These are phyloP conservation scores for Lingula anatina DNA, from an alignment of 2,888 invertebrate genomes.

Conservation along the genomic window DNA sequence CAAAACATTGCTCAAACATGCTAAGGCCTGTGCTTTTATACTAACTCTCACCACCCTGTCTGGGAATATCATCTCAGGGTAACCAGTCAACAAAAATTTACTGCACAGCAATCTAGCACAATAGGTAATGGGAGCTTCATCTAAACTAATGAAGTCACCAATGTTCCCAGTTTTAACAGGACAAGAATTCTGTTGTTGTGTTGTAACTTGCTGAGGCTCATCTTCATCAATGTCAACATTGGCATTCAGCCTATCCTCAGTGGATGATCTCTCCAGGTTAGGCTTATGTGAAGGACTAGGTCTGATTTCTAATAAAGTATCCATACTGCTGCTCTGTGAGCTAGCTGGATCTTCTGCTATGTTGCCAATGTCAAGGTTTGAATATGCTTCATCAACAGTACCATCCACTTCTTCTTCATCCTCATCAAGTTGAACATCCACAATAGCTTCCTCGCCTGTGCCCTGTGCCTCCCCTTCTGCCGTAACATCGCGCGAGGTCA, in stretches of 20 bases:
- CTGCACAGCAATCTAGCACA: conserved; percentile 69
- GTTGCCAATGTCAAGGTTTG: conserved; percentile 44
- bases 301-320: conserved; percentile 37
- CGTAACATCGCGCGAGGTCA: background rate
- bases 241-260: conserved; percentile 34
- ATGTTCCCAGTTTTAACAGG: conserved; percentile 8
- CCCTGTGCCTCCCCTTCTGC: background rate
- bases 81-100: conserved; percentile 68
- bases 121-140: conserved; percentile 64
- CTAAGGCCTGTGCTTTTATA: conserved; percentile 82
- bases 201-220: background rate
- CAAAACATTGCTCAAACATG: conserved; percentile 72
- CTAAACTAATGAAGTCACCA: conserved; percentile 64
- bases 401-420: conserved; percentile 17
- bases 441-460: conserved; percentile 5
- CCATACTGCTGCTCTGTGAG: conserved; percentile 39
- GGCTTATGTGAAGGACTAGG: conserved; percentile 28
- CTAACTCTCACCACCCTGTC: conserved; percentile 81
- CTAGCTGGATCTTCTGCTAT: conserved; percentile 38
- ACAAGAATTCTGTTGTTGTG: too few species aligned
- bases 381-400: conserved; percentile 38
- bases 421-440: conserved; percentile 7
- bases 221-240: conserved; percentile 21
- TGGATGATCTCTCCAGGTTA: too few species aligned
- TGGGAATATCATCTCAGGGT: conserved; percentile 58